Evolutionary conservation across 2,797 vertebrate genomes (phyloP), one percentile per base, ranked within the genome.

Genomic region (Sebastes hubbsi): DNA sequence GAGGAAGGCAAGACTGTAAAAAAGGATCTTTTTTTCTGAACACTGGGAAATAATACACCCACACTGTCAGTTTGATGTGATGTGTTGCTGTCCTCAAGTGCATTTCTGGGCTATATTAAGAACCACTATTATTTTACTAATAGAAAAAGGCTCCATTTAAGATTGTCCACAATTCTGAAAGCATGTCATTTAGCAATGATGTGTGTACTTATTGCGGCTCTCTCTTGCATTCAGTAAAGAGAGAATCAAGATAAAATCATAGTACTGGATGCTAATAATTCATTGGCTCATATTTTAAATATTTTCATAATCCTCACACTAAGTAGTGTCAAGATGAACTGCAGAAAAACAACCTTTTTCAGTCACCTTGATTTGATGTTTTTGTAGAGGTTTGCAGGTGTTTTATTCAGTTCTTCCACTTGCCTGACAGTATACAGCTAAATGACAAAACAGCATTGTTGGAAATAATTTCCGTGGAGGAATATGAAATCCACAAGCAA

Each of bases 401-500:
- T 68, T 79, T 75, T 58, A 42, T 34, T 64, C 3, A n/a, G 9
- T 72, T 18, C 56, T 56, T 56, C 18, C 22, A 20, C 27, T 32
- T 63, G 0, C 16, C 52, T 27, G 4, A 46, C 20, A 59, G 32
- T 20, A 34, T 29, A 36, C 10, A 76, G 52, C 6, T 29, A 42
- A n/a, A 66, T 4, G n/a, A 63, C 10, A 60, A 16, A 9, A 58
- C 46, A 29, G 1, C 1, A 30, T 77, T 60, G 6, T 38, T 56
- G 22, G 18, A n/a, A 65, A 25, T 72, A 0, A 25, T 70, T 74
- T 27, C 7, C 66, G 18, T 22, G 27, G n/a, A 56, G 36, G 32
- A 83, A 81, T 76, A 73, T 61, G 20, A 81, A 80, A 73, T 72
- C 46, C 18, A 29, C 5, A 7, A 83, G 74, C 67, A 67, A 62